Evolutionary conservation across 2,888 invertebrate genomes (phyloP), one percentile per base, ranked within the genome.

Genomic region (Trichogramma dendrolimi): DNA sequence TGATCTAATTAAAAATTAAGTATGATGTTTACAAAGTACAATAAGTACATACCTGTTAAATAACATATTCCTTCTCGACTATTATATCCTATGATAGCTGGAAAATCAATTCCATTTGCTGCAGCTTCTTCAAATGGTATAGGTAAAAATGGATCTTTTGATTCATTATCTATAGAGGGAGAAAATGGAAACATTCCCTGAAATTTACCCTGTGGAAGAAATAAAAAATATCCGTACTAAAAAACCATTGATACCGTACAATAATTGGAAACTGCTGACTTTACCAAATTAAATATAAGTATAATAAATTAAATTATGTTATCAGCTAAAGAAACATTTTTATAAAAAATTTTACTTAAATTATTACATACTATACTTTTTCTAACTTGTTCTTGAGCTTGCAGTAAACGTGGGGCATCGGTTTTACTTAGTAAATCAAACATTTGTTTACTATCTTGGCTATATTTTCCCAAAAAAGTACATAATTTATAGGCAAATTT

Each of bases 81-180:
- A 47, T 59, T 72, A 57, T 62, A 63, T 11, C 75, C 75, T 4
- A 73, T 5, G 6, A 75, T 41, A 6, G 54, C 60, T 0, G 75
- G 74, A 10, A 75, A 66, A 41, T 69, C 63, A 11, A 71, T 56
- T 0, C 70, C 71, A 0, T 27, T 4, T 5, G 58, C 48, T 5
- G 57, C 56, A 4, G 66, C 61, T 38, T 51, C 47, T 4, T 47
- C 11, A 5, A 63, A 55, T n/a, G 68, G 59, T 39, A 69, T 55
- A 0, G 72, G 65, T 8, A 75, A 43, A 39, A 74, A 70, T 6
- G 75, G 72, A 59, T 70, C 69, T 38, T 65, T 59, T 0, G 74
- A 72, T 64, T 67, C 68, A 7, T 40, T 27, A 55, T 75, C 75
- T 7, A 69, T 4, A 27, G 62, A 59, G 4, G 75, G 75, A 4